Evolutionary conservation across 2,113 vertebrate genomes (phyloP).

Genomic region (Rhineura floridana): DNA sequence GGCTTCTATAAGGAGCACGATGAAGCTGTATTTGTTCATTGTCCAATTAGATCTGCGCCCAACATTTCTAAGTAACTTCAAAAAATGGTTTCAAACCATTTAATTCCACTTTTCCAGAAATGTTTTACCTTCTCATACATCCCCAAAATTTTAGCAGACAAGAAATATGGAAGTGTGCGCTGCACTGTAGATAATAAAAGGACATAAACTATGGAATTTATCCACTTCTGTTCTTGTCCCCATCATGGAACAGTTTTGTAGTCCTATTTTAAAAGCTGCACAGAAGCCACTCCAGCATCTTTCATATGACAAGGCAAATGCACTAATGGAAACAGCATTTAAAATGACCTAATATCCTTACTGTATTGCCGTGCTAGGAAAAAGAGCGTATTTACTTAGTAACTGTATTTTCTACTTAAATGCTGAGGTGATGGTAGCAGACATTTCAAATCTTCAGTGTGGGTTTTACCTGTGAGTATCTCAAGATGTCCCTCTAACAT

Average conservation of each 20-base stretch:
- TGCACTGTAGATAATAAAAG: constrained; percentile 43
- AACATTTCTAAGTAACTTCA: constrained; percentile 37
- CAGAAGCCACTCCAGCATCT: constrained; percentile 57
- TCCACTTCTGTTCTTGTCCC: constrained; percentile 47
- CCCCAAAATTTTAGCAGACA: constrained; percentile 37
- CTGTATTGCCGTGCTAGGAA: constrained; percentile 70
- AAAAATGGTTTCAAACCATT: constrained; percentile 35
- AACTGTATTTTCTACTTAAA: constrained; percentile 71
- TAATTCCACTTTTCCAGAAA: constrained; percentile 26
- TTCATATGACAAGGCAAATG: constrained; percentile 67
- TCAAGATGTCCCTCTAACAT: constrained; percentile 49
- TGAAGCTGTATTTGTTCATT: constrained; percentile 21
- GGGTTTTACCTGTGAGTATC: constrained; percentile 62
- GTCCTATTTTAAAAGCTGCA: constrained; percentile 57
- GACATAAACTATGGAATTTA: constrained; percentile 49
- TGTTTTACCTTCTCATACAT: constrained; percentile 44
- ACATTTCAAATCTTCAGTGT: constrained; percentile 60
- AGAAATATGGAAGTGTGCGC: constrained; percentile 49
- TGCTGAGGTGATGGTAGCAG: constrained; percentile 62
- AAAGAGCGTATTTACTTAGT: constrained; percentile 63
- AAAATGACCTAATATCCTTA: constrained; percentile 66
- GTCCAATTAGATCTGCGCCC: constrained; percentile 20
- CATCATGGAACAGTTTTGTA: constrained; percentile 62
- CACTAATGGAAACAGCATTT: constrained; percentile 61
- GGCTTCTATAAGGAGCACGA: constrained; percentile 16